Evolutionary conservation across 2,888 invertebrate genomes (phyloP), one percentile per base, ranked within the genome.

Genomic region (Drosophila paramelanica): DNA sequence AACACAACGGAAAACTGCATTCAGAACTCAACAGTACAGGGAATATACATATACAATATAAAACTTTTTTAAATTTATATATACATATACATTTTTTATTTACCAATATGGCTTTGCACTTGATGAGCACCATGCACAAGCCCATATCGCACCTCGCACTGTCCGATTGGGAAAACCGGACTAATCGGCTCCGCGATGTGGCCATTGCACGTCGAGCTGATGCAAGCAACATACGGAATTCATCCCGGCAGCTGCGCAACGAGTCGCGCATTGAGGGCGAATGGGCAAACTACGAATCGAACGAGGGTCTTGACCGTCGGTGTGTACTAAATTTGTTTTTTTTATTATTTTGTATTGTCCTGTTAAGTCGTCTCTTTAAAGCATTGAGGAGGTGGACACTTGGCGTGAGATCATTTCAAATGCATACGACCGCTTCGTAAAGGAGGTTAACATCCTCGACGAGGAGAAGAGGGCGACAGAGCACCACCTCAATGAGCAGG

Each of bases 221-320:
- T 90, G 95, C 96, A 6, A 96, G 96, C 82, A 94, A 94, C 65
- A 93, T 96, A 43, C 94, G 97, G 8, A 95, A 96, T 90, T 93
- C 95, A 52, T 94, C 96, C 0, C 93, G 95, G 52, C 95, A 95
- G 75, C 93, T 96, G 56, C 94, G 97, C 55, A 96, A 96, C 88
- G 96, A 97, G 89, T 95, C 96, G 0, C 93, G 93, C 77, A 95
- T 96, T 77, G 95, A 95, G 85, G 95, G 96, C 0, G 93, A 95
- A 75, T 97, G 97, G 97, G 95, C 96, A 83, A 95, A 95, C 68
- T 96, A 96, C 81, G 95, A 95, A 80, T 96, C 96, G 80, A 95
- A 96, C 91, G 94, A 95, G 58, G 94, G 95, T 8, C 93, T 97
- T 4, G 93, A 94, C 1, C 95, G 96, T 82, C 94, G 96, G 71